Evolutionary conservation across 2,797 vertebrate genomes (phyloP), one percentile per base, ranked within the genome.

Genomic region (Gobio occitaniae): DNA sequence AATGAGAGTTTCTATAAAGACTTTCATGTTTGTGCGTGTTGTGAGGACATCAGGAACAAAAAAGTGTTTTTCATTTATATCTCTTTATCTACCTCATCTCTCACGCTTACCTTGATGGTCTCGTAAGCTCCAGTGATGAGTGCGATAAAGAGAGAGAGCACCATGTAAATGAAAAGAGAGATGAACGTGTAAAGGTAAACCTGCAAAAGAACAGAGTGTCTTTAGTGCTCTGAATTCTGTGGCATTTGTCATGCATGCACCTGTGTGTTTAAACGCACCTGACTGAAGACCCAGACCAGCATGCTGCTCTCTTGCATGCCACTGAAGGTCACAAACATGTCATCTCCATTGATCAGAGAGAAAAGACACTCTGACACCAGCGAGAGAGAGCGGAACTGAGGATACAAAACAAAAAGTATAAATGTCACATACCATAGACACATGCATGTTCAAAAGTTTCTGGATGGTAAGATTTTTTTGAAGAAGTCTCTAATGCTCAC

Each of bases 151-250:
- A 99, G 96, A 2, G 97, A 99, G 86, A 99, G 95, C 88, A 99
- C 97, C 97, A 99, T 98, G 95, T 98, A 99, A 94, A 99, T 99
- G 93, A 99, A 99, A 89, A 99, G 97, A 74, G 97, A 97, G 94
- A 98, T 99, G 95, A 98, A 99, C 84, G 96, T 96, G 93, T 99
- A 99, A 9, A 98, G 95, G 91, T 99, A 99, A 25, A 90, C 69
- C 89, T 90, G 61, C 1, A 78, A 25, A 36, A 78, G 25, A 81
- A 71, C 48, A 41, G 15, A 79, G 61, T n/a, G 4, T 17, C 13
- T 84, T 78, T 50, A 79, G 8, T 79, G 3, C 12, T 15, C 17
- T 76, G 59, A 63, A 76, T 48, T 16, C 38, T 63, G 68, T 2
- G 63, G 21, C 7, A 38, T 16, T 19, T 32, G 13, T 13, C 1